Evolutionary conservation across 2,113 vertebrate genomes (phyloP), one percentile per base, ranked within the genome.

Genomic region (Thoracochromis brauschi): DNA sequence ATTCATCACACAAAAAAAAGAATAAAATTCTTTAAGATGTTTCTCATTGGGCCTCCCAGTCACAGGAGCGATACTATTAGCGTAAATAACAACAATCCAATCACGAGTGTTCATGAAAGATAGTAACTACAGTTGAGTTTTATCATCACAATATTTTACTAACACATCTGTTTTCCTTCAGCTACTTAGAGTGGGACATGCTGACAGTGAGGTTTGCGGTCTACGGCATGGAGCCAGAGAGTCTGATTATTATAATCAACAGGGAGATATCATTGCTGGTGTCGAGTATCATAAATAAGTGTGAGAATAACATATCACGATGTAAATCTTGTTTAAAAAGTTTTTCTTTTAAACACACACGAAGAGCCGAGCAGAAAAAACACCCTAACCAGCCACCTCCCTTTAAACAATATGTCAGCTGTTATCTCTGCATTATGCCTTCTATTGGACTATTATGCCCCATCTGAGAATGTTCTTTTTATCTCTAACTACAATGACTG

Each of bases 381-480:
- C 71, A 47, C 10, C 9, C 8, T 53, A 35, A 19, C 71, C 65
- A 83, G 26, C 16, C 53, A 54, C 11, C 26, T 26, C 11, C 19
- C 54, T 71, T 83, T 85, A 80, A 87, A 90, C 88, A 83, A 88
- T 90, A 82, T 26, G 83, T 93, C 90, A 91, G 33, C 51, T 11
- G 49, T 75, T 89, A 86, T 85, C 51, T 21, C 53, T 51, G 75
- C 6, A 7, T 71, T 54, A 68, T 17, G 79, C 55, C 24, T 51
- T 85, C 73, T 85, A 53, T 54, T 89, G 65, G 60, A 82, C 90
- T 73, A 63, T 87, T 88, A 88, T 84, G 68, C 38, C 57, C 58
- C 54, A 78, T 90, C 65, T 35, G 29, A 90, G 68, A 58, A 85
- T 86, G 88, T 86, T 40, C 90, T 90, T 81, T 90, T 92, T 91